A percentile compares a stretch with the other conserved stretches of the same genome.
Conservation (phyloP, 2,888 invertebrate genomes). For the Rhamnusium bicolor region DNA sequence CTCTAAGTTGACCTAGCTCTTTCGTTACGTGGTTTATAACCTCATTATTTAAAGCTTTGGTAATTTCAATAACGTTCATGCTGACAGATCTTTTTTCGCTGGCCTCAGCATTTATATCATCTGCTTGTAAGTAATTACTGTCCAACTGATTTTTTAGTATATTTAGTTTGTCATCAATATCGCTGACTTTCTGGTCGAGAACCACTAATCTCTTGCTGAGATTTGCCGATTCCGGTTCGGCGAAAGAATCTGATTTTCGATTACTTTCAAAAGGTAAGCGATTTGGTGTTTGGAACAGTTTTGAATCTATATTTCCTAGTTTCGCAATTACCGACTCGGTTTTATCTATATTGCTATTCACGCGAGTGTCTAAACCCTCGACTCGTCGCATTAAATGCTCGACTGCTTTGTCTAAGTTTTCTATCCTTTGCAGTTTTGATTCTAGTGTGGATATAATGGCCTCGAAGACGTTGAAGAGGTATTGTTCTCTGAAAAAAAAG, state of each 20-base stretch:
- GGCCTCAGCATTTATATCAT: constrained; percentile 89
- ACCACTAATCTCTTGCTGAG: constrained; percentile 80
- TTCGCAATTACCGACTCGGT: constrained; percentile 88
- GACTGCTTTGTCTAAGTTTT: constrained; percentile 89
- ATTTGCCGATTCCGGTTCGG: constrained; percentile 69
- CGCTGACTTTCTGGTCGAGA: constrained; percentile 87
- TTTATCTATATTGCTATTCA: constrained; percentile 88
- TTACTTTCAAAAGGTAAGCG: constrained; percentile 45
- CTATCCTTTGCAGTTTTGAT: constrained; percentile 89
- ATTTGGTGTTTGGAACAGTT: constrained; percentile 77
- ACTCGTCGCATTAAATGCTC: constrained; percentile 90
- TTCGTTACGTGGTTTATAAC: constrained; percentile 87
- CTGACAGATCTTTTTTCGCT: constrained; percentile 90
- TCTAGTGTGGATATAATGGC: constrained; percentile 91
- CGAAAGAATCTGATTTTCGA: constrained; percentile 57
- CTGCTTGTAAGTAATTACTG: constrained; percentile 83
- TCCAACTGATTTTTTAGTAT: constrained; percentile 88
- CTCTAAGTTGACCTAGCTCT: constrained; percentile 85
- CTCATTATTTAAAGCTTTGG: constrained; percentile 87
- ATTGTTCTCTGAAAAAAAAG: constrained; percentile 89
- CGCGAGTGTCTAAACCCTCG: constrained; percentile 85
- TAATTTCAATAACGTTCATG: constrained; percentile 87
- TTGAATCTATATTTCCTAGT: constrained; percentile 82
- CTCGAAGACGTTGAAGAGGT: constrained; percentile 91
- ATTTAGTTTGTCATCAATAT: constrained; percentile 86